Percentiles rank a stretch among this genome's conserved stretches.
Evolutionary conservation across 2,797 vertebrate genomes (phyloP).

Genomic region (Arctocebus calabarensis): DNA sequence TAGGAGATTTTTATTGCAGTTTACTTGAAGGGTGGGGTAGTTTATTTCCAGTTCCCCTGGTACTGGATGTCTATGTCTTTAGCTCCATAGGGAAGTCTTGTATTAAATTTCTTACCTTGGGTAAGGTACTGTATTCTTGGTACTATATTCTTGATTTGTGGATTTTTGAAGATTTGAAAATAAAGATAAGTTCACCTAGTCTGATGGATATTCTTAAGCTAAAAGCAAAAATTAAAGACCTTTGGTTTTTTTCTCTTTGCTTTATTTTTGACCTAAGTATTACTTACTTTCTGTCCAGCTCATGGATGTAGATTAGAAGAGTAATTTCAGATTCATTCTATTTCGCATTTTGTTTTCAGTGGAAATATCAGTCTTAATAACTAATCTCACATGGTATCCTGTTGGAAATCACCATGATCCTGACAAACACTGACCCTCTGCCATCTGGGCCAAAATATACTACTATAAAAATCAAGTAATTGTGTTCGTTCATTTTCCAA

Average conservation of each 20-base stretch:
- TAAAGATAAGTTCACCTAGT: neutral
- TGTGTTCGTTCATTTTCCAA: neutral
- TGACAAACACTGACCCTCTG: neutral
- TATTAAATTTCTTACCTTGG: neutral
- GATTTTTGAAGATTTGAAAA: neutral
- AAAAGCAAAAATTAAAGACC: conserved; percentile 1
- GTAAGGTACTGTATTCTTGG: neutral
- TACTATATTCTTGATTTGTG: neutral
- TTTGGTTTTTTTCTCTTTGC: neutral
- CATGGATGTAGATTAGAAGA: neutral
- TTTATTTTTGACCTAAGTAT: neutral
- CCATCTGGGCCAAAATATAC: neutral
- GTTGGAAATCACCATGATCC: neutral
- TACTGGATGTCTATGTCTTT: neutral
- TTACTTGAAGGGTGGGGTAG: neutral
- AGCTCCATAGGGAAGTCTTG: neutral
- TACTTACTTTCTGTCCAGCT: conserved; percentile 12
- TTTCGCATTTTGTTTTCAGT: neutral
- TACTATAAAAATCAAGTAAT: neutral
- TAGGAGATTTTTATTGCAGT: neutral
- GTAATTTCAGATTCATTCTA: neutral
- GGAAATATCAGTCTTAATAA: neutral
- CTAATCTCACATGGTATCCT: neutral
- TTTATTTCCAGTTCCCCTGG: conserved; percentile 1
- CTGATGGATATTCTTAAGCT: neutral